Evolutionary conservation across 35 echinoderm and acorn worm genomes (phyloP).

Genomic region (Acanthaster planci): DNA sequence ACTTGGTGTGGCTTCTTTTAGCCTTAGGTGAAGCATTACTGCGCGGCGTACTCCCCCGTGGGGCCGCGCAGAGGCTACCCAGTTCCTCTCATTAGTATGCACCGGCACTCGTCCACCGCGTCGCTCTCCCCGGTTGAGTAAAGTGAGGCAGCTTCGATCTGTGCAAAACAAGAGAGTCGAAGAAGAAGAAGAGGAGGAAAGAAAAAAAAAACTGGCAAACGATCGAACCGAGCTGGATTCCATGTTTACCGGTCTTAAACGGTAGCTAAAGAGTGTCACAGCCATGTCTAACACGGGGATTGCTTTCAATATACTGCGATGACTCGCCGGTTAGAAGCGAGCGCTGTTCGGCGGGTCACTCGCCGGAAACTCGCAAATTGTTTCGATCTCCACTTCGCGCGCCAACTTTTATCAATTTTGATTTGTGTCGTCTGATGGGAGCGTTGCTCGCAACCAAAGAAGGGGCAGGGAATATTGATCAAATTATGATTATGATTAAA

Average conservation of each 20-base stretch:
- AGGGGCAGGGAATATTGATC: no score
- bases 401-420: background rate
- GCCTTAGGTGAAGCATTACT: conserved; percentile 1
- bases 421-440: no score
- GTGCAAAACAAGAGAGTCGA: background rate
- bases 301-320: background rate
- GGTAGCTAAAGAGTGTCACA: conserved; percentile 8
- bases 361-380: conserved; percentile 21
- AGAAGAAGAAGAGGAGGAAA: no score
- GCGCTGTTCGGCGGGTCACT: background rate
- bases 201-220: conserved; percentile 3
- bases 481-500: no score
- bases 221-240: background rate
- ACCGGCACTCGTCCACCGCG: background rate
- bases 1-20: background rate
- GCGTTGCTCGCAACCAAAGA: no score
- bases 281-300: background rate
- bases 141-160: conserved; percentile 29
- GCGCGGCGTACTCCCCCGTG: background rate
- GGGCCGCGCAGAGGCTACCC: background rate
- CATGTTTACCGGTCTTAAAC: conserved; percentile 23
- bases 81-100: background rate
- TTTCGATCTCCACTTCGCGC: conserved; percentile 6
- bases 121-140: background rate
- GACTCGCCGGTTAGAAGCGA: background rate